Percentiles rank a stretch among this genome's conserved stretches.
phyloP scores from a whole-genome alignment of 2,888 invertebrate genomes.

The Coleophora flavipennella region DNA sequence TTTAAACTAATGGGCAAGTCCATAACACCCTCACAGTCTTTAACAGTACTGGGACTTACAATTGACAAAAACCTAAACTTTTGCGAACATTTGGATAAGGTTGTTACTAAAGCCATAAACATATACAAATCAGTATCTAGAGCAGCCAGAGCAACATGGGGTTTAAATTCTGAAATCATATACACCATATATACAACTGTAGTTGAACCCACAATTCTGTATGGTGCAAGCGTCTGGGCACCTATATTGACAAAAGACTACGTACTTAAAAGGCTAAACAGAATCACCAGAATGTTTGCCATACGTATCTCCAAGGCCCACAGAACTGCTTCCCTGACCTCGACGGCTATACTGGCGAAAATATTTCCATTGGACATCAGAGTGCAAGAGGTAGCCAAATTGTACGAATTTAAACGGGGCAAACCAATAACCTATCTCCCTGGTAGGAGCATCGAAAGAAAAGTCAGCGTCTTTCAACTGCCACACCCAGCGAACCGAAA shows the following conservation, averaged over 20 bases:
- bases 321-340: slow-evolving; percentile 12
- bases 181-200: neutral
- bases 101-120: neutral
- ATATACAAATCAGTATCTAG: neutral
- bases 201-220: neutral
- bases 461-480: neutral
- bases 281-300: slow-evolving; percentile 4
- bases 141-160: slow-evolving; percentile 3
- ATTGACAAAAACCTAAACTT: neutral
- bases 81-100: neutral
- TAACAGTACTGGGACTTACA: neutral
- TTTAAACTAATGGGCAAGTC: neutral
- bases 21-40: neutral
- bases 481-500: neutral
- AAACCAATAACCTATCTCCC: neutral
- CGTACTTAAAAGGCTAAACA: neutral
- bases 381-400: slow-evolving; percentile 9
- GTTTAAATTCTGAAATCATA: neutral
- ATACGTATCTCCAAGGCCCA: slow-evolving; percentile 3
- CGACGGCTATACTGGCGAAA: slow-evolving; percentile 13
- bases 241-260: neutral
- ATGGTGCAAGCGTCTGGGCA: neutral
- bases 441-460: neutral
- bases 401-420: slow-evolving; percentile 1
- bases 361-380: slow-evolving; percentile 16